phyloP scores from a whole-genome alignment of 92 coral and sea anemone species.

The Nematostella vectensis region DNA sequence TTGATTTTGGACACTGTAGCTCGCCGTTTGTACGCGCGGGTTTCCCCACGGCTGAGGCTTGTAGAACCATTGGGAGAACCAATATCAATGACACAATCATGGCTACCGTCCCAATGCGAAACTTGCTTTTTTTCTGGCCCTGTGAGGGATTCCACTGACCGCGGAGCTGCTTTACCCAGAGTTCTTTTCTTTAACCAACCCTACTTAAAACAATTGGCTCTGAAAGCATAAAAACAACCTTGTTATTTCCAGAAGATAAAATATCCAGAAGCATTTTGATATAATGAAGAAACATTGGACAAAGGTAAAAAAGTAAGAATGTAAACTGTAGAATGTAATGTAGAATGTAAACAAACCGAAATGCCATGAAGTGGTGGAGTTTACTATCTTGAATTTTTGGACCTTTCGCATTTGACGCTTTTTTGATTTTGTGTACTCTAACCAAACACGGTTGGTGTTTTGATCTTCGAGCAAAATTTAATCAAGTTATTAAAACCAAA shows the following conservation, averaged over 20 bases:
- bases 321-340: too few species aligned
- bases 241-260: background rate
- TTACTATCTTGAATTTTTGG: too few species aligned
- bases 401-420: background rate
- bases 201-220: background rate
- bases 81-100: background rate
- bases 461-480: background rate
- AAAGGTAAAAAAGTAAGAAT: too few species aligned
- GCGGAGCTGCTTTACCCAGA: background rate
- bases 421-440: too few species aligned
- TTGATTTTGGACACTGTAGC: conserved; percentile 14
- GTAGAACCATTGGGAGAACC: background rate
- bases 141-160: background rate
- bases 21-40: background rate
- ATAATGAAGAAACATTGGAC: too few species aligned
- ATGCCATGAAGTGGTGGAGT: too few species aligned
- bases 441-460: background rate
- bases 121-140: too few species aligned
- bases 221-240: background rate
- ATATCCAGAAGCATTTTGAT: background rate
- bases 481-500: background rate
- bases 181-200: background rate
- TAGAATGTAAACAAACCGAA: too few species aligned
- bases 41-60: background rate
- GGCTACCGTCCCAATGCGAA: too few species aligned